Base-by-base conservation (phyloP, 2,888 invertebrate species). In the Lepas anatifera region DNA sequence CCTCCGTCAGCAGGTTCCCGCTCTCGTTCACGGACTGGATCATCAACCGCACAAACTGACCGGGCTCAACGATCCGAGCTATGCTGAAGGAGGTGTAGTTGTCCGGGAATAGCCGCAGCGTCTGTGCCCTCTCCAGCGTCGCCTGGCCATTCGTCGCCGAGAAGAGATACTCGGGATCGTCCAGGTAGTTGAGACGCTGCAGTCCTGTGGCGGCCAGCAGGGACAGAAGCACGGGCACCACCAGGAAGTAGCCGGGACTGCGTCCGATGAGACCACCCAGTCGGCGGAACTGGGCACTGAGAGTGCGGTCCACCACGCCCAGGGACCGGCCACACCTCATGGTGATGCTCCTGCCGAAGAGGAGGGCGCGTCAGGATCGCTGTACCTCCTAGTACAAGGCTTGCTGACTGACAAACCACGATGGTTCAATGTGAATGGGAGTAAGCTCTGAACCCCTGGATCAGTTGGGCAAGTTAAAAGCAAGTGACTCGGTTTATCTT, bases 131-230 rank as follows among this genome's bases (percentile, higher is more conserved):
- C 78, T 94, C 94, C 25, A 74, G 71, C 71, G 77, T 77, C 46
- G 78, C 92, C 75, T 89, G 89, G 0, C 94, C 94, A 76, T 90
- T 88, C 74, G 90, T 84, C 0, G 94, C 94, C 58, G 92, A 92
- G 82, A 94, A 94, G 37, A 94, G 84, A 81, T 93, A 94, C 79
- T 94, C 94, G 1, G 93, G 93, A 80, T 94, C 93, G 81, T 92
- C 92, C 82, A 92, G 91, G 81, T 92, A 92, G 78, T 88, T 83
- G 71, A 93, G 85, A 79, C 86, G 84, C 81, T 93, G 93, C 80
- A 89, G 90, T 69, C 94, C 94, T 35, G 93, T 93, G 79, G 90
- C 86, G 80, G 90, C 90, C 69, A 93, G 84, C 70, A 89, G 80
- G 0, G 91, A 87, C 70, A 93, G 81, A 66, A 94, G 85, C 41